Percentiles rank a stretch among this genome's conserved stretches.
phyloP scores from a whole-genome alignment of 2,888 invertebrate species.

The Coelinius sp. region DNA sequence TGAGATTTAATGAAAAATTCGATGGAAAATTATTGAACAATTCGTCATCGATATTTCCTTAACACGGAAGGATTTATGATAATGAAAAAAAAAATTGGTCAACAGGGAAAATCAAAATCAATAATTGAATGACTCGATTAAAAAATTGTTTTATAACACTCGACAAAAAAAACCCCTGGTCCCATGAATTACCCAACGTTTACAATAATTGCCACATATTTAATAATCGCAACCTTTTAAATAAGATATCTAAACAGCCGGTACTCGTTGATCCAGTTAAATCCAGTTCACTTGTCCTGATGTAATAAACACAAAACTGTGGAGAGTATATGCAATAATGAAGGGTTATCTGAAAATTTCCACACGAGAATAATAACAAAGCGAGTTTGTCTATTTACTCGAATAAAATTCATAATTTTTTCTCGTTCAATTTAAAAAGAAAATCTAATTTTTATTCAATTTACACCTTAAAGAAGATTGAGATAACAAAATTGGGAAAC shows the following conservation, averaged over 20 bases:
- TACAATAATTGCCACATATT: conserved; percentile 13
- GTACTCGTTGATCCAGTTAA: conserved; percentile 17
- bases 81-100: no score
- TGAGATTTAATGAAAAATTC: neutral
- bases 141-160: no score
- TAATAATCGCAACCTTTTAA: conserved; percentile 16
- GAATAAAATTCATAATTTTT: neutral
- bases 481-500: no score
- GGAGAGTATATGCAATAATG: neutral
- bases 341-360: conserved; percentile 2
- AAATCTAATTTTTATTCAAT: neutral
- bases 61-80: no score
- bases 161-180: no score
- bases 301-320: conserved; percentile 5
- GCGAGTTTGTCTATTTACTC: neutral
- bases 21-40: neutral
- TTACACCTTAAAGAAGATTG: neutral
- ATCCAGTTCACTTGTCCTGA: neutral
- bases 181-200: conserved; percentile 6
- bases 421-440: neutral
- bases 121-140: no score
- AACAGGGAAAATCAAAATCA: no score
- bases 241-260: conserved; percentile 16
- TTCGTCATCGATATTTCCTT: no score
- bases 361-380: conserved; percentile 1